phyloP scores from a whole-genome alignment of 2,888 invertebrate genomes.

The Mycalesis mineus region DNA sequence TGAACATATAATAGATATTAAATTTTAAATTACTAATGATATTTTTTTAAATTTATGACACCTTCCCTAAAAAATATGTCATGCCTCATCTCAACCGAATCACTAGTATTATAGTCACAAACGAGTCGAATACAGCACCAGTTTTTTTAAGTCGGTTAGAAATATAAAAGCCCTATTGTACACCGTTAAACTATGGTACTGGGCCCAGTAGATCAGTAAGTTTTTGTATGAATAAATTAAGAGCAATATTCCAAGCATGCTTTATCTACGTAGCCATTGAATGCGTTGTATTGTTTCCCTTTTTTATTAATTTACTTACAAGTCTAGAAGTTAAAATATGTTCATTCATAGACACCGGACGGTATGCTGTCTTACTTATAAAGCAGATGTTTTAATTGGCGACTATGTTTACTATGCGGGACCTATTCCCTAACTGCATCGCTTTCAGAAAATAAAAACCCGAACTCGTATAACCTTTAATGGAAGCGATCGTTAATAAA shows the following conservation, averaged over 20 bases:
- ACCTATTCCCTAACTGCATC: no score
- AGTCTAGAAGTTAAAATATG: not conserved
- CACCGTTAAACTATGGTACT: not conserved
- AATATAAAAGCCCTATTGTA: not conserved
- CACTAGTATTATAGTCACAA: no score
- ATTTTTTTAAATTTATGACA: no score
- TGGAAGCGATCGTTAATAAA: no score
- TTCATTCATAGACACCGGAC: not conserved
- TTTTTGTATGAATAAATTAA: conserved; percentile 9
- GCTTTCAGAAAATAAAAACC: not conserved
- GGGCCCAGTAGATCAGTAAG: not conserved
- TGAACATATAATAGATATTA: no score
- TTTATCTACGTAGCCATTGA: conserved; percentile 7
- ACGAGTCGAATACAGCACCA: not conserved
- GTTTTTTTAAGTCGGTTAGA: not conserved
- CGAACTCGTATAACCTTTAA: no score
- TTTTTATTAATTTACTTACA: conserved; percentile 5
- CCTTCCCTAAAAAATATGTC: no score
- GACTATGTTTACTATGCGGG: no score
- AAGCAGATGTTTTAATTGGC: not conserved
- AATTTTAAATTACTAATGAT: no score
- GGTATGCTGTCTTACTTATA: not conserved
- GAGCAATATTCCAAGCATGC: conserved; percentile 1
- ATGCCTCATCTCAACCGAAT: no score
- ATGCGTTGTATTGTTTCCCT: not conserved